Percentiles rank a stretch among this genome's conserved stretches.
Evolutionary conservation across 2,888 invertebrate genomes (phyloP).

Genomic region (Pseudeuparius sepicola): DNA sequence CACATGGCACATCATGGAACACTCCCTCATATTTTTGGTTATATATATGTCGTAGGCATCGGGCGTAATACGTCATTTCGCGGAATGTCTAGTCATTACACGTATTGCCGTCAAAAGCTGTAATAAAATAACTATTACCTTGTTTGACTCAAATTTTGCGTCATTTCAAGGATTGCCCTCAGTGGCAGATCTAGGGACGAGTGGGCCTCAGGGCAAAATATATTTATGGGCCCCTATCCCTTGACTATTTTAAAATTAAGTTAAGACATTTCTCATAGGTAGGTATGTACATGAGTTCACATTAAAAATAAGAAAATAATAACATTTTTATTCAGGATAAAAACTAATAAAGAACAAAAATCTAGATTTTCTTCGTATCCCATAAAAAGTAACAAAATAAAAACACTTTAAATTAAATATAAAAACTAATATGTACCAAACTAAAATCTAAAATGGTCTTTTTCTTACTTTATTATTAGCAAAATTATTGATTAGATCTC

Average conservation of each 20-base stretch:
- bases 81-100: no score
- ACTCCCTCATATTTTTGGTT: no score
- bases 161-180: no score
- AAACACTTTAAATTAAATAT: constrained; percentile 1
- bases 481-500: constrained; percentile 1
- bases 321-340: background rate
- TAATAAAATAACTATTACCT: no score
- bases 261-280: constrained; percentile 3
- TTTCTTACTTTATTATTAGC: constrained; percentile 1
- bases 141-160: no score
- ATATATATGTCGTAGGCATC: no score
- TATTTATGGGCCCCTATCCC: constrained; percentile 2
- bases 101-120: no score
- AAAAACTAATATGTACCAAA: constrained; percentile 1
- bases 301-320: background rate
- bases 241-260: constrained; percentile 1
- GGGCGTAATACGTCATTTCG: no score
- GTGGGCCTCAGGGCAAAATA: constrained; percentile 1
- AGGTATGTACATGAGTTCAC: no score
- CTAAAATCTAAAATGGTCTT: constrained; percentile 3
- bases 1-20: no score
- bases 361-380: background rate
- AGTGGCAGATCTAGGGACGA: no score
- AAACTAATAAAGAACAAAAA: background rate
- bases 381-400: constrained; percentile 1